phyloP scores from a whole-genome alignment of 2,113 vertebrate genomes.

The Gulo gulo region DNA sequence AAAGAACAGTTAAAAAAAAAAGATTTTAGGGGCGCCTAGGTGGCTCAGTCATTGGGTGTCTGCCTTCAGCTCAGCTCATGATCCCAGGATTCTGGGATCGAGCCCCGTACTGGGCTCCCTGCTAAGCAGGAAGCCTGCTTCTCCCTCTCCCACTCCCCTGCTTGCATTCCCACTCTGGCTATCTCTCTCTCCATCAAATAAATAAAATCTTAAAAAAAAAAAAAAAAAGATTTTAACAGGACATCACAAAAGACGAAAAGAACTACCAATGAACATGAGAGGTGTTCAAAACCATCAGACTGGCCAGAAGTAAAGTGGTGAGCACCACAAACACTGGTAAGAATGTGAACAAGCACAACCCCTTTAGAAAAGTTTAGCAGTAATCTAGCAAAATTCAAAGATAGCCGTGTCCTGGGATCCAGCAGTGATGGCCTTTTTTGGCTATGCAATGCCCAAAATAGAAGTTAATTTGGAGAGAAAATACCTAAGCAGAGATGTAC shows the following conservation, averaged over 20 bases:
- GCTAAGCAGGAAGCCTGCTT: too few species aligned
- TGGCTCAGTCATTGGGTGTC: too few species aligned
- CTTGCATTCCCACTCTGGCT: too few species aligned
- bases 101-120: too few species aligned
- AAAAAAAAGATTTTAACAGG: neutral
- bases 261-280: neutral
- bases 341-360: rapidly evolving
- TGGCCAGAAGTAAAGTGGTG: too few species aligned
- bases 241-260: neutral
- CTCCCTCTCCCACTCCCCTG: too few species aligned
- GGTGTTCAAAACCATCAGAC: too few species aligned
- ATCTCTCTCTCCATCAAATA: too few species aligned
- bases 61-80: too few species aligned
- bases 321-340: rapidly evolving
- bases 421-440: neutral
- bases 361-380: neutral
- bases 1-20: neutral
- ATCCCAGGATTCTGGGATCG: too few species aligned
- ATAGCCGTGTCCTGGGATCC: too few species aligned
- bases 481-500: neutral
- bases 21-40: neutral
- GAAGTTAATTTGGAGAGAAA: neutral
- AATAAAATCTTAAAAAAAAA: too few species aligned
- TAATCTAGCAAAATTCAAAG: neutral
- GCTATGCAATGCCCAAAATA: neutral